Percentiles rank a stretch among this genome's conserved stretches.
These are phyloP conservation scores for Harmothoe impar DNA, from an alignment of 2,888 invertebrate genomes.

Conservation along the genomic window DNA sequence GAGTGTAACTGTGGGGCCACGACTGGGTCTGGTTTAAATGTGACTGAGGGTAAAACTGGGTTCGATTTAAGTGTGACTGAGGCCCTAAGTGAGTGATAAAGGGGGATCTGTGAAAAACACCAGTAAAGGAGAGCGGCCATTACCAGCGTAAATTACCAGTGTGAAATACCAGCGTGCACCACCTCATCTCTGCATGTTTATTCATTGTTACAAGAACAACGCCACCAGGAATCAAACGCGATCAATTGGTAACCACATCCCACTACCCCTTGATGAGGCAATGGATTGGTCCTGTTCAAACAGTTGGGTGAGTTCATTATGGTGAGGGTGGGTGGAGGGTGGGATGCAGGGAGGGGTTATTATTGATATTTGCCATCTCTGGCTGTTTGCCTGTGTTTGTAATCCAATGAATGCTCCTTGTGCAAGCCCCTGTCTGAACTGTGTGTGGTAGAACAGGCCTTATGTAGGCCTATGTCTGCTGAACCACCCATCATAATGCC, in stretches of 20 bases:
- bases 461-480: background rate
- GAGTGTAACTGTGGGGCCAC: no score
- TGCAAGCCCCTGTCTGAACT: background rate
- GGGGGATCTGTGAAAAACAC: no score
- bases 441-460: background rate
- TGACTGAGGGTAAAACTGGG: no score
- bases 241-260: background rate
- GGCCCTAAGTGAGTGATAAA: no score
- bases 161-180: no score
- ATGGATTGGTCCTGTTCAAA: slow-evolving; percentile 19
- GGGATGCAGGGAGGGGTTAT: slow-evolving; percentile 29
- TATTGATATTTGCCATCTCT: slow-evolving; percentile 57
- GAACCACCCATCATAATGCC: no score
- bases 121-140: no score
- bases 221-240: background rate
- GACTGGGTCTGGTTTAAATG: no score
- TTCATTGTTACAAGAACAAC: slow-evolving; percentile 7
- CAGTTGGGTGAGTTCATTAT: background rate
- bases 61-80: no score
- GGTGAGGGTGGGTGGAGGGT: background rate
- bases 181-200: background rate
- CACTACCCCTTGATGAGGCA: background rate
- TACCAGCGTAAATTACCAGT: no score
- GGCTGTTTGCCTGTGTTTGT: slow-evolving; percentile 3
- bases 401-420: slow-evolving; percentile 55